These are phyloP conservation scores for Zaprionus gabonicus DNA, from an alignment of 1,140 invertebrate species.

Conservation along the genomic window DNA sequence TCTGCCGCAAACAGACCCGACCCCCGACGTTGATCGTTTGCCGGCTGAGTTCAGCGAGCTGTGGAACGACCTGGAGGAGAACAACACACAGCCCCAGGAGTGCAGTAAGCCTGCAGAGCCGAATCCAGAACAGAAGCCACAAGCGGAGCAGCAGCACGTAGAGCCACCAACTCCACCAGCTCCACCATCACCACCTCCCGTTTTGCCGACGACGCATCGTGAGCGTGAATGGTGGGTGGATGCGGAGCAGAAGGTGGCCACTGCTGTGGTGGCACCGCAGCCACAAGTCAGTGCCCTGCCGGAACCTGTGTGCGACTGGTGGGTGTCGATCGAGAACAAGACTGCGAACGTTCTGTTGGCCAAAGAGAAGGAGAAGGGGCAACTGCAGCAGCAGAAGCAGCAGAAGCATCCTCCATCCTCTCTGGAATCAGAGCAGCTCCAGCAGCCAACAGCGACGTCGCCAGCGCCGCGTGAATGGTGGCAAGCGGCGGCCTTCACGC, in stretches of 20 bases:
- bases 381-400: background rate
- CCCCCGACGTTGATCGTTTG: background rate
- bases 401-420: background rate
- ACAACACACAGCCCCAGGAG: background rate
- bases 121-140: background rate
- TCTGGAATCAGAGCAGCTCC: background rate
- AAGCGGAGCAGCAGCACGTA: background rate
- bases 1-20: background rate
- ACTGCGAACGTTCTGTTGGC: background rate
- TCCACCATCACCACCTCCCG: background rate
- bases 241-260: background rate
- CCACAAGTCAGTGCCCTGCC: background rate
- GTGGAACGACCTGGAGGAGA: background rate
- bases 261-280: background rate
- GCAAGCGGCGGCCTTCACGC: slow-evolving; percentile 28
- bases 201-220: background rate
- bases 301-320: background rate
- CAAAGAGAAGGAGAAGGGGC: background rate
- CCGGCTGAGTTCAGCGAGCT: background rate
- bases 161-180: background rate
- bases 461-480: slow-evolving; percentile 15
- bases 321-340: background rate
- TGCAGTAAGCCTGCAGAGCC: background rate
- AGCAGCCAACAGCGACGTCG: background rate
- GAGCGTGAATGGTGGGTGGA: background rate